phyloP scores from a whole-genome alignment of 2,888 invertebrate species.

The Prosapia bicincta region DNA sequence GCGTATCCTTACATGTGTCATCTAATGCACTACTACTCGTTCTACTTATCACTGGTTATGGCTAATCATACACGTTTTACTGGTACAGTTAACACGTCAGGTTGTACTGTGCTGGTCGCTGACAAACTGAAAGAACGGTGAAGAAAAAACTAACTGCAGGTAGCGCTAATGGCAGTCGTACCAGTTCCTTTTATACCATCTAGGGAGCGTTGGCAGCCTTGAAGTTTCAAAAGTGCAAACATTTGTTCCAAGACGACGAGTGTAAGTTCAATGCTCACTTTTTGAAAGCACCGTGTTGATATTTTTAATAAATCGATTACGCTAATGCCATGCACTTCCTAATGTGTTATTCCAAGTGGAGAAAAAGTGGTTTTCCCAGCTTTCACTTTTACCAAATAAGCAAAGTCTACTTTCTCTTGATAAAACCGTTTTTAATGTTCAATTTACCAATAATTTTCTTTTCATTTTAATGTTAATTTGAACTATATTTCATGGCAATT shows the following conservation, averaged over 20 bases:
- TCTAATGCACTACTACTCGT: neutral
- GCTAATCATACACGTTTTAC: neutral
- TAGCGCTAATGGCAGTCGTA: neutral
- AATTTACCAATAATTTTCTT: neutral
- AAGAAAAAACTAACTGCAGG: neutral
- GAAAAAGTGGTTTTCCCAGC: neutral
- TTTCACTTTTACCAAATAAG: neutral
- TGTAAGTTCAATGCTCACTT: too few relatives aligned
- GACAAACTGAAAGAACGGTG: neutral
- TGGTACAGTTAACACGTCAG: neutral
- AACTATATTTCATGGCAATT: too few relatives aligned
- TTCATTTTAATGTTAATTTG: neutral
- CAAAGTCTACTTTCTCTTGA: neutral
- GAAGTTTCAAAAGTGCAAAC: neutral
- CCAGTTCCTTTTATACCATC: neutral
- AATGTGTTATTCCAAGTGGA: neutral
- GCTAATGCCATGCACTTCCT: too few relatives aligned
- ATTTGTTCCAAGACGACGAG: too few relatives aligned
- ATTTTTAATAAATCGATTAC: too few relatives aligned
- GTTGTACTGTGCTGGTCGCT: neutral
- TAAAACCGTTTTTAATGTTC: neutral
- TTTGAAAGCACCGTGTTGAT: too few relatives aligned
- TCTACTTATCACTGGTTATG: neutral
- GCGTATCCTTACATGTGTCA: neutral
- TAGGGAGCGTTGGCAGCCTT: neutral